phyloP scores from a whole-genome alignment of 2,113 vertebrate species.

The Mesembrinibis cayennensis region DNA sequence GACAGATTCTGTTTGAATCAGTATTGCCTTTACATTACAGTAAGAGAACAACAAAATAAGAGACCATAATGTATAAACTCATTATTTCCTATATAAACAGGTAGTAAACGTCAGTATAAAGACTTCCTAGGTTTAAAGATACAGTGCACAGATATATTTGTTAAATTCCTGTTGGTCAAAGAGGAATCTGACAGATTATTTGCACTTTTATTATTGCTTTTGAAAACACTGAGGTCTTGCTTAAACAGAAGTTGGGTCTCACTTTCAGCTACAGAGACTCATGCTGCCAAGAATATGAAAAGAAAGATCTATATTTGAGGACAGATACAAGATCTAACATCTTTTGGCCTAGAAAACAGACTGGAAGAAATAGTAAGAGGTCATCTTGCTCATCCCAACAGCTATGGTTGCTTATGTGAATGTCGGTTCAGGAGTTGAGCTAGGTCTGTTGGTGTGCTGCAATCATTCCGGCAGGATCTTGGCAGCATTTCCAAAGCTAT shows the following conservation, averaged over 20 bases:
- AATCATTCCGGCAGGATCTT: background rate
- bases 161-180: background rate
- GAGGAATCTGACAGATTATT: background rate
- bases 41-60: background rate
- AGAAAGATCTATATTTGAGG: background rate
- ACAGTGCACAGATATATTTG: background rate
- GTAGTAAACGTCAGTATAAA: background rate
- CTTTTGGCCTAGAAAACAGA: background rate
- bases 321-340: background rate
- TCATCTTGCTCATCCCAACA: background rate
- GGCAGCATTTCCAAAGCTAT: conserved; percentile 34
- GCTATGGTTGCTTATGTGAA: background rate
- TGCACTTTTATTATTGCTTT: background rate
- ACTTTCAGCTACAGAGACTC: background rate
- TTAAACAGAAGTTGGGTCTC: background rate
- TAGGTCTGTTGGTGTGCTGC: background rate
- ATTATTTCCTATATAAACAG: background rate
- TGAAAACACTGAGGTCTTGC: background rate
- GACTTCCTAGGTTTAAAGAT: background rate
- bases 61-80: background rate
- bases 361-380: background rate
- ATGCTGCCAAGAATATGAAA: background rate
- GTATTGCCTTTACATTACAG: background rate
- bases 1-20: background rate
- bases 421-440: background rate